Percentiles rank a stretch among this genome's conserved stretches.
These are phyloP conservation scores for Resseliella maxima DNA, from an alignment of 2,888 invertebrate genomes.

Conservation along the genomic window DNA sequence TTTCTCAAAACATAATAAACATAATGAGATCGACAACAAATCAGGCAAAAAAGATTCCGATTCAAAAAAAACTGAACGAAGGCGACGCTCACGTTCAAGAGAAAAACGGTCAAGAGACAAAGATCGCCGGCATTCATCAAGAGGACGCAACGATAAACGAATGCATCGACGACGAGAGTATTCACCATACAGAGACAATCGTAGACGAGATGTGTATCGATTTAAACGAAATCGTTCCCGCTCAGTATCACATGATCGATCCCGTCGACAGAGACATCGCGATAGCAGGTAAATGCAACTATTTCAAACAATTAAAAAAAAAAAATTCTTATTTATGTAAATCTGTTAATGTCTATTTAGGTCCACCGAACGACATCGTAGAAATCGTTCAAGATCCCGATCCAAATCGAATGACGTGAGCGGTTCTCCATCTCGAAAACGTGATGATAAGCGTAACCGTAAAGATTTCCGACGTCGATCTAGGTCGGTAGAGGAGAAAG, in stretches of 20 bases:
- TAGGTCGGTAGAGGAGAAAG: constrained; percentile 58
- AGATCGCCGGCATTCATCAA: constrained; percentile 1
- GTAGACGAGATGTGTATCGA: background rate
- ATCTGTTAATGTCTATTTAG: background rate
- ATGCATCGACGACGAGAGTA: background rate
- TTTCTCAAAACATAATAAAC: constrained; percentile 56
- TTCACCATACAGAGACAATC: background rate
- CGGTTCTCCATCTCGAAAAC: constrained; percentile 22
- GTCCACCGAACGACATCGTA: constrained; percentile 58
- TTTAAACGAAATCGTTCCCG: constrained; percentile 57
- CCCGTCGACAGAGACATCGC: constrained; percentile 58
- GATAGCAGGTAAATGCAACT: background rate
- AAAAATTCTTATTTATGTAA: background rate
- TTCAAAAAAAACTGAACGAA: constrained; percentile 58
- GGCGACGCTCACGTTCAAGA: constrained; percentile 57
- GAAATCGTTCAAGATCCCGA: constrained; percentile 61
- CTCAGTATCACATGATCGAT: constrained; percentile 58
- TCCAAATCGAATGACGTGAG: constrained; percentile 59
- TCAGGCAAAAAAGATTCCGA: background rate
- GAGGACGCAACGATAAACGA: background rate
- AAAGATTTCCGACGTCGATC: background rate
- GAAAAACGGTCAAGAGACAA: background rate
- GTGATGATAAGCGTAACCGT: constrained; percentile 12
- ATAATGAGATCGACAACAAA: constrained; percentile 54
- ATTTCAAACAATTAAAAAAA: background rate